These are phyloP conservation scores for Caenorhabditis sinica DNA, from an alignment of 2,888 invertebrate species.

Conservation along the genomic window DNA sequence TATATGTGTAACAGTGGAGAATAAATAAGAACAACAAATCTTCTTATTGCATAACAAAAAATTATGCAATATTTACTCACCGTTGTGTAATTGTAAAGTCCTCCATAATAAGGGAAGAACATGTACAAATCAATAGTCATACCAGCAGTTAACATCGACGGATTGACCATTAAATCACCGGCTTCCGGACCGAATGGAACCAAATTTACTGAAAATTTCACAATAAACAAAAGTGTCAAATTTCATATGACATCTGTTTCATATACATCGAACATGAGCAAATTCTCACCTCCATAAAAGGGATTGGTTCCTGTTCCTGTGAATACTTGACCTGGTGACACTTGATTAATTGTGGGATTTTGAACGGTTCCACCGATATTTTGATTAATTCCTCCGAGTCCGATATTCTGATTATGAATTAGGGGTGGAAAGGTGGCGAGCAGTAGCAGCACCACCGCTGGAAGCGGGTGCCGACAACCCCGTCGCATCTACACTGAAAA, in stretches of 20 bases:
- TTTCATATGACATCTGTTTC: slow-evolving; percentile 38
- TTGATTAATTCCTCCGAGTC: slow-evolving; percentile 55
- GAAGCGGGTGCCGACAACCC: slow-evolving; percentile 44
- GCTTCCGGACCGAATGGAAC: slow-evolving; percentile 82
- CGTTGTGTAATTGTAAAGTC: slow-evolving; percentile 83
- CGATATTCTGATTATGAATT: slow-evolving; percentile 37
- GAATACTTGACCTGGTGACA: slow-evolving; percentile 73
- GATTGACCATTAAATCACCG: slow-evolving; percentile 81
- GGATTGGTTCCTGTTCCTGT: slow-evolving; percentile 79
- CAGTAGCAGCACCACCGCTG: slow-evolving; percentile 57
- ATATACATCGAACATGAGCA: background rate
- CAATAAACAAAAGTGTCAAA: slow-evolving; percentile 41
- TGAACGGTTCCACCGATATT: slow-evolving; percentile 62
- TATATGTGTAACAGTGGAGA: too few relatives aligned
- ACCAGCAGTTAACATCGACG: slow-evolving; percentile 81
- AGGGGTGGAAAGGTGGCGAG: slow-evolving; percentile 43
- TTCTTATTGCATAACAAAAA: too few relatives aligned
- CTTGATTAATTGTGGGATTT: slow-evolving; percentile 67
- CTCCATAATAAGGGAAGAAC: slow-evolving; percentile 83
- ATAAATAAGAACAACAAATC: too few relatives aligned
- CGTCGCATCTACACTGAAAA: slow-evolving; percentile 49
- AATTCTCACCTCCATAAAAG: slow-evolving; percentile 81
- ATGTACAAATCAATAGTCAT: slow-evolving; percentile 82
- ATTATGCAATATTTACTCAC: slow-evolving; percentile 60
- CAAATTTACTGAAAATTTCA: slow-evolving; percentile 73